phyloP scores from a whole-genome alignment of 64 coral and sea anemone genomes.

The Acropora yongei region DNA sequence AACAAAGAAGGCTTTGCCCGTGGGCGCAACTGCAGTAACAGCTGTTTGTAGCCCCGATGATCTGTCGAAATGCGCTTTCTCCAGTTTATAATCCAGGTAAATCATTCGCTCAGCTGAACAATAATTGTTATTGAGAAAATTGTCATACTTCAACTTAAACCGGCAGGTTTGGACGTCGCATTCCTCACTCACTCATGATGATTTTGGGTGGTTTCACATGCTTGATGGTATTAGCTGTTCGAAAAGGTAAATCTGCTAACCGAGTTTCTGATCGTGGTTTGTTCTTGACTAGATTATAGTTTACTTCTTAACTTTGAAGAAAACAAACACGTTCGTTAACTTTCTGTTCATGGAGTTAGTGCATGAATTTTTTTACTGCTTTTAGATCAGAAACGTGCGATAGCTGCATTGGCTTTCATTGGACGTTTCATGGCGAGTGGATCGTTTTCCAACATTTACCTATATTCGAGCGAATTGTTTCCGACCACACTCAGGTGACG shows the following conservation, averaged over 20 bases:
- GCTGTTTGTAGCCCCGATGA: too few species aligned
- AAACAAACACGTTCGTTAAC: neutral
- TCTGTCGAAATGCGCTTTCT: neutral
- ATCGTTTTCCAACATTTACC: conserved; percentile 44
- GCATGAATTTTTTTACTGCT: neutral
- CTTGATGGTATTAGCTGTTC: conserved; percentile 8
- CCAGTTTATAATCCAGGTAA: too few species aligned
- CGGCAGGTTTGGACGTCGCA: conserved; percentile 38
- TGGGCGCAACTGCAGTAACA: too few species aligned
- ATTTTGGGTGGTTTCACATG: conserved; percentile 30
- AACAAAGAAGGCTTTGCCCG: too few species aligned
- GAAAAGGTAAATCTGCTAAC: neutral
- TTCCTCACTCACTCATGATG: neutral
- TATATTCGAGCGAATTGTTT: conserved; percentile 46
- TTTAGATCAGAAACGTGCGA: conserved; percentile 12
- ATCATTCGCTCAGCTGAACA: too few species aligned
- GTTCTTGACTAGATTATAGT: neutral
- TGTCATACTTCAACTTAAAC: neutral
- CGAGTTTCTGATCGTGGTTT: neutral
- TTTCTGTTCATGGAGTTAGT: too few species aligned
- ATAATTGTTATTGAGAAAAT: neutral
- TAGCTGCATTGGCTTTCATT: conserved; percentile 46
- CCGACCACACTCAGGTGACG: neutral
- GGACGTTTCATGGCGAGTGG: conserved; percentile 29
- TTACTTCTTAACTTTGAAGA: neutral